Conservation (phyloP, 2,797 vertebrate genomes). For the Lycodopsis pacificus region DNA sequence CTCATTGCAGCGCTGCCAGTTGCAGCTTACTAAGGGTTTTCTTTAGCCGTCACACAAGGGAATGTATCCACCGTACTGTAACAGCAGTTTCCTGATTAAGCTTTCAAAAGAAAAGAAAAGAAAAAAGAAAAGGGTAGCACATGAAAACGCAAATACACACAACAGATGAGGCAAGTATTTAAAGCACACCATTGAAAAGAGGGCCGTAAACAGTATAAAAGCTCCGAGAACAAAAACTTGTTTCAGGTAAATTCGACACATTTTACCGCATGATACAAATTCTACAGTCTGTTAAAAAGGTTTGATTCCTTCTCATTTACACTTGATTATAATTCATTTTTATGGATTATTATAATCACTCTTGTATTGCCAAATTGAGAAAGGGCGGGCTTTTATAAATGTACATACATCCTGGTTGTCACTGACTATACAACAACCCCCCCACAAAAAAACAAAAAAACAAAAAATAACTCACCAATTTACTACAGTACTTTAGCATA, state of each 20-base stretch:
- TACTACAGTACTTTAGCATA: constrained; percentile 50
- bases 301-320: constrained; percentile 24
- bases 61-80: constrained; percentile 60
- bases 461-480: constrained; percentile 13
- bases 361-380: constrained; percentile 49
- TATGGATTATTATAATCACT: constrained; percentile 34
- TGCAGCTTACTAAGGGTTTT: constrained; percentile 28
- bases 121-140: constrained; percentile 21
- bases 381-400: constrained; percentile 59
- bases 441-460: not conserved
- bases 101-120: constrained; percentile 12
- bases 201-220: constrained; percentile 64
- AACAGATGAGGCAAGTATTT: constrained; percentile 41
- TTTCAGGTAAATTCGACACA: constrained; percentile 30
- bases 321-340: constrained; percentile 22
- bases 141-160: constrained; percentile 59
- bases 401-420: constrained; percentile 66
- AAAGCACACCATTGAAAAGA: constrained; percentile 43
- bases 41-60: constrained; percentile 44
- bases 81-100: constrained; percentile 50
- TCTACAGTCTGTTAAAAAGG: constrained; percentile 59
- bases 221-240: constrained; percentile 43
- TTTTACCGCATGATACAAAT: constrained; percentile 59
- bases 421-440: constrained; percentile 32
- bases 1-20: constrained; percentile 15